Evolutionary conservation across 2,888 invertebrate genomes (phyloP).

Genomic region (Balanococcus diminutus): DNA sequence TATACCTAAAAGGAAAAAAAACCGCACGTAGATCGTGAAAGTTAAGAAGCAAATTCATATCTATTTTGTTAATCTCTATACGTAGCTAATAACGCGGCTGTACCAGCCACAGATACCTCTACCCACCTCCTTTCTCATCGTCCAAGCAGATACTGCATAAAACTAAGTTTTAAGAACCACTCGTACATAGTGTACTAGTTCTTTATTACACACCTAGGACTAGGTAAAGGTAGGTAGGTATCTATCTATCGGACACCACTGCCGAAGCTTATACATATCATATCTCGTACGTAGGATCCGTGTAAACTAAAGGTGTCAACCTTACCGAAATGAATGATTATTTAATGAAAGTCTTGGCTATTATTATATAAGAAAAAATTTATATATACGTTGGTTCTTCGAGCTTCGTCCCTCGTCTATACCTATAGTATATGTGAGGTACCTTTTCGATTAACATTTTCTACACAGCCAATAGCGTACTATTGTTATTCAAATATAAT

Average conservation of each 20-base stretch:
- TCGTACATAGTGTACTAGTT: neutral
- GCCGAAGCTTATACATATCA: too few species aligned
- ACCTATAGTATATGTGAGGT: neutral
- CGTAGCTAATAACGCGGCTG: neutral
- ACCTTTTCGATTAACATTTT: slow-evolving; percentile 36
- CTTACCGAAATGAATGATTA: slow-evolving; percentile 35
- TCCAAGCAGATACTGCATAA: neutral
- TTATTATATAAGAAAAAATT: neutral
- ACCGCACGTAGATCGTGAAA: slow-evolving; percentile 21
- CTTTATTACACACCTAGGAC: neutral
- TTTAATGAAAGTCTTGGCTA: slow-evolving; percentile 37
- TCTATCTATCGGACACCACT: neutral
- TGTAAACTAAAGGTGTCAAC: slow-evolving; percentile 35
- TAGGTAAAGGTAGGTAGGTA: too few species aligned
- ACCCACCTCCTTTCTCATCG: neutral
- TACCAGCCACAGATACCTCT: neutral
- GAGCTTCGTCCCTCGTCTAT: neutral
- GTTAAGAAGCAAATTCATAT: slow-evolving; percentile 27
- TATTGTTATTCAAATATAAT: slow-evolving; percentile 28
- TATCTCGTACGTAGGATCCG: neutral
- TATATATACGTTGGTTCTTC: neutral
- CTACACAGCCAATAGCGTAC: neutral
- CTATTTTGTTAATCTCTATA: slow-evolving; percentile 9
- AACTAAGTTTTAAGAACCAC: neutral
- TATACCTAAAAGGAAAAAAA: neutral